Evolutionary conservation across 1,140 invertebrate species (phyloP).

Genomic region (Drosophila ogumai): DNA sequence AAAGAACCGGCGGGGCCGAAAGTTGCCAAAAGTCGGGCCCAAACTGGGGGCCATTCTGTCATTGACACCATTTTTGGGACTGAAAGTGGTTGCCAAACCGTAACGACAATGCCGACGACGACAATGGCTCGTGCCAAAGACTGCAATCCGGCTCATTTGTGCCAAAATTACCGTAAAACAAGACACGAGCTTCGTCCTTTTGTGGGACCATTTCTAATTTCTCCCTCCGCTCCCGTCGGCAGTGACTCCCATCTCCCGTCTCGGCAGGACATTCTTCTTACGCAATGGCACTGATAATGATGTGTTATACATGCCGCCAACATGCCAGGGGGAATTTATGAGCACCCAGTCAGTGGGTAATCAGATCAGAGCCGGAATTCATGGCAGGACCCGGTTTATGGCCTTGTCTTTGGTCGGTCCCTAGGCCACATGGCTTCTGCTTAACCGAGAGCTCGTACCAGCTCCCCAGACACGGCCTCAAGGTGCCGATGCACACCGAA

Average conservation of each 20-base stretch:
- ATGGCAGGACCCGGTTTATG: slow-evolving; percentile 47
- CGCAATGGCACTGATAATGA: slow-evolving; percentile 68
- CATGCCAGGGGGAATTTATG: slow-evolving; percentile 49
- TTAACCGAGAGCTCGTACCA: background rate
- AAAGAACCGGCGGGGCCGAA: slow-evolving; percentile 18
- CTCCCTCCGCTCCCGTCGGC: slow-evolving; percentile 12
- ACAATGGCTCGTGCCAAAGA: slow-evolving; percentile 29
- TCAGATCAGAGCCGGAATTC: slow-evolving; percentile 61
- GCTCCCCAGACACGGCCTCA: background rate
- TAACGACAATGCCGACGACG: slow-evolving; percentile 24
- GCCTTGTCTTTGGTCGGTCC: slow-evolving; percentile 9
- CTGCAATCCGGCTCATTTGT: slow-evolving; percentile 68
- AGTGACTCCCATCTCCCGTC: background rate
- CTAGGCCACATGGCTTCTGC: background rate
- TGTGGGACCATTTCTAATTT: slow-evolving; percentile 38
- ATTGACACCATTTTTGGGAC: slow-evolving; percentile 68
- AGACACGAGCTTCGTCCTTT: slow-evolving; percentile 40
- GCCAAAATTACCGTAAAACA: slow-evolving; percentile 58
- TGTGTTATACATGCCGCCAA: slow-evolving; percentile 55
- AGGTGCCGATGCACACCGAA: slow-evolving; percentile 12
- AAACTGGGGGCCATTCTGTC: slow-evolving; percentile 48
- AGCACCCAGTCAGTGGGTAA: slow-evolving; percentile 48
- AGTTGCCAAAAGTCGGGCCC: slow-evolving; percentile 23
- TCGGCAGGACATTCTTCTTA: slow-evolving; percentile 43
- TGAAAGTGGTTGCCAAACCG: slow-evolving; percentile 56